Conservation (phyloP, 2,113 vertebrate genomes). For the Indicator maculatus region DNA sequence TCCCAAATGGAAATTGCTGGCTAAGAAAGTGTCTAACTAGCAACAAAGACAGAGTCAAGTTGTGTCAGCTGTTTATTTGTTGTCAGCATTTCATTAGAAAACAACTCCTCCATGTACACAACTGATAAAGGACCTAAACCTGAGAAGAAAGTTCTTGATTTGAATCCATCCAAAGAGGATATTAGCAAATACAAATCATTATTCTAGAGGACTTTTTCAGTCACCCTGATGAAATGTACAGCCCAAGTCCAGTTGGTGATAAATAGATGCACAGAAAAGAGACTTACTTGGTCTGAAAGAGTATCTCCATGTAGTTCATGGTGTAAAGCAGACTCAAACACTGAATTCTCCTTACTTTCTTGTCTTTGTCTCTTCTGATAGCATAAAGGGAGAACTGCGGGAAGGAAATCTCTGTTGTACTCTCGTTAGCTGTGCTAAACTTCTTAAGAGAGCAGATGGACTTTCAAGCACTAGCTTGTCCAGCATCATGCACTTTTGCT, state of each 20-base stretch:
- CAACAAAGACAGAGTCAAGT: background rate
- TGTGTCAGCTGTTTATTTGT: conserved; percentile 27
- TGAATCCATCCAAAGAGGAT: background rate
- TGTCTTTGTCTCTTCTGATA: background rate
- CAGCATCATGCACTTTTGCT: background rate
- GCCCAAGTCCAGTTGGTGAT: background rate
- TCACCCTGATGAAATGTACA: background rate
- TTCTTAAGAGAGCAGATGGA: background rate
- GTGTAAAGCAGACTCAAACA: background rate
- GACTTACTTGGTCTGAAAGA: background rate
- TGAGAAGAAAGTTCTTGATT: background rate
- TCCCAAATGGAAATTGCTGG: background rate
- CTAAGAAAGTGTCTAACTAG: background rate
- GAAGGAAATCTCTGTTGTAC: background rate
- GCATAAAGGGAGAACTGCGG: background rate
- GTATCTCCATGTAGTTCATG: background rate
- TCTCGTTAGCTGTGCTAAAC: background rate
- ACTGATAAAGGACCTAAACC: background rate
- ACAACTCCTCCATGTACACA: conserved; percentile 17
- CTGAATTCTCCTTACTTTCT: background rate
- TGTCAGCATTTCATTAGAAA: conserved; percentile 57
- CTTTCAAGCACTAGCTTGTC: background rate
- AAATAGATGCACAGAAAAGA: background rate
- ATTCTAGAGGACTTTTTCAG: background rate
- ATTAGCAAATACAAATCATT: background rate